Evolutionary conservation across 2,113 vertebrate species (phyloP), one percentile per base, ranked within the genome.

Genomic region (Brienomyrus brachyistius): DNA sequence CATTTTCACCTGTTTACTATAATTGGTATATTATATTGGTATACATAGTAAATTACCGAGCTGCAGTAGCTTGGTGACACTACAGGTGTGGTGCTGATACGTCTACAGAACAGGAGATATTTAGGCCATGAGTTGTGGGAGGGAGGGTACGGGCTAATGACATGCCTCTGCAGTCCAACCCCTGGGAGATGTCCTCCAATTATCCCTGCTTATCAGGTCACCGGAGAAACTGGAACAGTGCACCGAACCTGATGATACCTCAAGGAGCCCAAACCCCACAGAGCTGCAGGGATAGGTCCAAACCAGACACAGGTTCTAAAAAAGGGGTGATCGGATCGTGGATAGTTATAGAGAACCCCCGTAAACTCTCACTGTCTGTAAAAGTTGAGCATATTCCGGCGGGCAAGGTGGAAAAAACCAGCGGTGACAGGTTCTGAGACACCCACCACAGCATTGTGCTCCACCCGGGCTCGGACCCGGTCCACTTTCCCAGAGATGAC

Each of bases 361-460:
- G 35, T 4, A 80, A 5, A 43, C 35, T 15, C 74, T 19, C 17
- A 43, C 35, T 80, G 62, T 70, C 62, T 70, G 62, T 70, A 27
- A 70, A 84, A 48, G 82, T 8, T 9, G 9, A n/a, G 82, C 11
- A 9, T 84, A 9, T 84, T 48, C 45, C 2, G 13, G 23, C 48
- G 27, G 45, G n/a, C 45, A 50, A 51, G 21, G 83, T n/a, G 17
- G 11, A 15, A 0, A 48, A 48, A 51, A 86, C 11, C 48, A 51
- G 83, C 8, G 27, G 50, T 13, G 50, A 19, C 13, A 7, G 19
- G 51, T 51, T 35, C 15, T 27, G 85, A 8, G 27, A 17, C 50
- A 31, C 97, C 98, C 95, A 99, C 98, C 98, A 99, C 98, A 7
- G 98, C 98, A 1, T 99, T 99, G 92, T 95, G 98, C 91, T 99